Evolutionary conservation across 1,140 invertebrate genomes (phyloP).

Genomic region (Heliconius congener): DNA sequence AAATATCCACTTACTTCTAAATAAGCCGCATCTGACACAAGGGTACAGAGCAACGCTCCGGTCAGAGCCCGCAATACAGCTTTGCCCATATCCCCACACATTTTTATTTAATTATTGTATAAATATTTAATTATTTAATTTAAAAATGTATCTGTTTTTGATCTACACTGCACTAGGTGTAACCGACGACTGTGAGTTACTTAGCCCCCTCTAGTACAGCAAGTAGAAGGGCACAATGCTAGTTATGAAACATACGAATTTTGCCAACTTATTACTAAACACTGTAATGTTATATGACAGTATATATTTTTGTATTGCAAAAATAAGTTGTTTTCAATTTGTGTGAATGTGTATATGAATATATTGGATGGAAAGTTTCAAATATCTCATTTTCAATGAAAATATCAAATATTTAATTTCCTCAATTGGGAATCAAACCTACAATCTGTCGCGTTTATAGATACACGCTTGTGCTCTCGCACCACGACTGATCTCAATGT

Average conservation of each 20-base stretch:
- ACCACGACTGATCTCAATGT: too few relatives aligned
- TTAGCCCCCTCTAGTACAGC: conserved; percentile 26
- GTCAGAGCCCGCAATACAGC: conserved; percentile 72
- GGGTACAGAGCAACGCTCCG: conserved; percentile 64
- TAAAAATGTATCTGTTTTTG: background rate
- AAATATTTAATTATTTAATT: background rate
- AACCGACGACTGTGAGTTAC: conserved; percentile 22
- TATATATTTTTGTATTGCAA: background rate
- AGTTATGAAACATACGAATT: conserved; percentile 7
- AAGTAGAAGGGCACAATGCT: conserved; percentile 22
- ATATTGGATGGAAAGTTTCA: too few relatives aligned
- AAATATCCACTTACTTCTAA: conserved; percentile 55
- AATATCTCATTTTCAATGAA: too few relatives aligned
- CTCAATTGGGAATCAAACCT: too few relatives aligned
- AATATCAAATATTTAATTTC: too few relatives aligned
- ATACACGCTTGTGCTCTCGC: too few relatives aligned
- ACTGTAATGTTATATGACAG: background rate
- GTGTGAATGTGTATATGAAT: too few relatives aligned
- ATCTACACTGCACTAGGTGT: conserved; percentile 30
- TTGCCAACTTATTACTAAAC: conserved; percentile 4
- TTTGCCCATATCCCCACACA: conserved; percentile 77
- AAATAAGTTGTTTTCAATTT: too few relatives aligned
- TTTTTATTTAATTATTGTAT: conserved; percentile 11
- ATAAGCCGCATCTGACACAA: conserved; percentile 74
- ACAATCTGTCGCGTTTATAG: too few relatives aligned